Conservation (phyloP, 92 coral and sea anemone species). For the Pocillopora grandis region DNA sequence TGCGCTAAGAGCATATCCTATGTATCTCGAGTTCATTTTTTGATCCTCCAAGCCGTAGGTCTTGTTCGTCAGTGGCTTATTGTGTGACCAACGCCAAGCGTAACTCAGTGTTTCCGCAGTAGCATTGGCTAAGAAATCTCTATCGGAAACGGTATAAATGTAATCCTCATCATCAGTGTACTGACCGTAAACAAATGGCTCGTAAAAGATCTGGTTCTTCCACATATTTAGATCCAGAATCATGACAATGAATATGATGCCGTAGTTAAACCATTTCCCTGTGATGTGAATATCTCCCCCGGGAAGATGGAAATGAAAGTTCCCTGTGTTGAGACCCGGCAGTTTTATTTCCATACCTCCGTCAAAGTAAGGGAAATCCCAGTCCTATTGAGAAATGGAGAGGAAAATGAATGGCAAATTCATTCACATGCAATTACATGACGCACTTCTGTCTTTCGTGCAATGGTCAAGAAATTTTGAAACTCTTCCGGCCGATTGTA, state of each 20-base stretch:
- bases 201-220: constrained; percentile 89
- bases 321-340: constrained; percentile 79
- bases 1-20: constrained; percentile 58
- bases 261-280: constrained; percentile 93
- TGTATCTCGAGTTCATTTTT: constrained; percentile 73
- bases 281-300: constrained; percentile 84
- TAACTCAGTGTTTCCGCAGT: constrained; percentile 66
- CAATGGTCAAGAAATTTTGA: too few relatives aligned
- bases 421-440: too few relatives aligned
- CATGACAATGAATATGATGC: constrained; percentile 89
- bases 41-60: constrained; percentile 75
- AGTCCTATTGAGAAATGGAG: constrained; percentile 54
- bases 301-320: constrained; percentile 65
- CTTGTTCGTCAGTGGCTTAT: constrained; percentile 64
- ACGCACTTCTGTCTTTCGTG: too few relatives aligned
- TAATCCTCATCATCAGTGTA: constrained; percentile 69
- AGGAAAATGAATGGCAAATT: not conserved
- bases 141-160: constrained; percentile 66
- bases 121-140: constrained; percentile 74
- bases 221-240: constrained; percentile 91
- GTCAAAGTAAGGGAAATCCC: constrained; percentile 87
- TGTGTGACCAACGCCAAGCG: constrained; percentile 78
- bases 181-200: constrained; percentile 77
- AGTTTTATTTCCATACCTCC: constrained; percentile 81
- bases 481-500: too few relatives aligned